phyloP scores from a whole-genome alignment of 2,888 invertebrate species.

The Matsumyia berberina region DNA sequence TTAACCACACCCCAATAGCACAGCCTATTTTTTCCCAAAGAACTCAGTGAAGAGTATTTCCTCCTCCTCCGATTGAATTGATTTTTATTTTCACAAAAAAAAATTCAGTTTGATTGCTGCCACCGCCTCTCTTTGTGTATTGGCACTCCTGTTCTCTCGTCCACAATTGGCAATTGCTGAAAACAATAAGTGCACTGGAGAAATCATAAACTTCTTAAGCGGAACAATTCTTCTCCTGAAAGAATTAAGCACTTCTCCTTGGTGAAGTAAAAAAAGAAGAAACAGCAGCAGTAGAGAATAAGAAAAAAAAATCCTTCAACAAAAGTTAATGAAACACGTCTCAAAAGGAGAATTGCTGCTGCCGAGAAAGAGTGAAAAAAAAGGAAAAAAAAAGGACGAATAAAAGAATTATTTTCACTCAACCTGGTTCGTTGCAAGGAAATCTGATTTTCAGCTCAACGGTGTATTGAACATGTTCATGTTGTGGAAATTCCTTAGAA shows the following conservation, averaged over 20 bases:
- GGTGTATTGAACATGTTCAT: slow-evolving; percentile 51
- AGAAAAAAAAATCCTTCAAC: slow-evolving; percentile 5
- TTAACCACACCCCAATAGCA: slow-evolving; percentile 1
- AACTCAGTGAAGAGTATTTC: neutral
- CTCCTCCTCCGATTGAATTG: slow-evolving; percentile 38
- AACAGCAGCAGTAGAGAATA: neutral
- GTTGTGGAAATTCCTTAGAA: slow-evolving; percentile 42
- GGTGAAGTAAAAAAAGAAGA: neutral
- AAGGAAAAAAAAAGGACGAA: neutral
- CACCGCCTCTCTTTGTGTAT: no score
- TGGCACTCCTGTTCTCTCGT: neutral
- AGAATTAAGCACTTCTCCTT: slow-evolving; percentile 20
- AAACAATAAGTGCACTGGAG: slow-evolving; percentile 57
- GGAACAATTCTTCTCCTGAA: slow-evolving; percentile 14
- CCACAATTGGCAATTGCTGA: slow-evolving; percentile 45
- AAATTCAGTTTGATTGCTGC: slow-evolving; percentile 26
- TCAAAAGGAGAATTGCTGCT: slow-evolving; percentile 47
- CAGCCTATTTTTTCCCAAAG: neutral
- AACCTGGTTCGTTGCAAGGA: slow-evolving; percentile 26
- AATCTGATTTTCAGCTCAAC: slow-evolving; percentile 66
- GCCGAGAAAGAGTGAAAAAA: slow-evolving; percentile 5
- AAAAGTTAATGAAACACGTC: slow-evolving; percentile 70
- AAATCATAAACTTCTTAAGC: slow-evolving; percentile 67
- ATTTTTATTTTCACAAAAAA: slow-evolving; percentile 5
- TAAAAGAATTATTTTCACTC: slow-evolving; percentile 34